phyloP scores from a whole-genome alignment of 1,140 invertebrate species.

The Bombyx mandarina region DNA sequence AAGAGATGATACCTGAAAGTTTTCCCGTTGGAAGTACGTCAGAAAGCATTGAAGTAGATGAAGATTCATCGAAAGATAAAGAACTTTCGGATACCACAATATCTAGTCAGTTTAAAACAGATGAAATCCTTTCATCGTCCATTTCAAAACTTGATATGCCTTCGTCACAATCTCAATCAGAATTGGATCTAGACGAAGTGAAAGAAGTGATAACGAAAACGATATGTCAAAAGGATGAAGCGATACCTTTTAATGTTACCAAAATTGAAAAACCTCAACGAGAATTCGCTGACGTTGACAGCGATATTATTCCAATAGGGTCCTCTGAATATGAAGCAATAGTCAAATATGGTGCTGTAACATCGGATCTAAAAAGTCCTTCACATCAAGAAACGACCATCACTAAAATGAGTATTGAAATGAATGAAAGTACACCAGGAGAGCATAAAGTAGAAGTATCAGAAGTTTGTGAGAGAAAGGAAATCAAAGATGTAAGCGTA shows the following conservation, averaged over 20 bases:
- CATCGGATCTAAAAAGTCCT: conserved; percentile 15
- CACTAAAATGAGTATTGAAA: conserved; percentile 24
- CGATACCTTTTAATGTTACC: conserved; percentile 49
- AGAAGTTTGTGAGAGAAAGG: conserved; percentile 50
- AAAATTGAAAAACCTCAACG: conserved; percentile 48
- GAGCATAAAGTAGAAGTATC: conserved; percentile 24
- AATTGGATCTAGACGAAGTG: conserved; percentile 41
- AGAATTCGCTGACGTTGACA: conserved; percentile 63
- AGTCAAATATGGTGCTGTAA: conserved; percentile 33
- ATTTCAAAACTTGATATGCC: conserved; percentile 60
- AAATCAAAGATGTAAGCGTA: conserved; percentile 41
- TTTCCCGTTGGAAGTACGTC: conserved; percentile 50
- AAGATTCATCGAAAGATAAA: conserved; percentile 51
- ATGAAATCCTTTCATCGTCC: conserved; percentile 55
- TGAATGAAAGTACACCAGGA: conserved; percentile 27
- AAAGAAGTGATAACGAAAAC: conserved; percentile 34
- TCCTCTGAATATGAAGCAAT: conserved; percentile 63
- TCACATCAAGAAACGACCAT: conserved; percentile 19
- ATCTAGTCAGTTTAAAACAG: conserved; percentile 58
- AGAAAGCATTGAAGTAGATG: conserved; percentile 60
- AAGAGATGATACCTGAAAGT: conserved; percentile 68
- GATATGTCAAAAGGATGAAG: conserved; percentile 26
- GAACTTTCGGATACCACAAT: conserved; percentile 58
- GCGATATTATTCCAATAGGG: conserved; percentile 64
- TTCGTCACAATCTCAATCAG: conserved; percentile 43